A percentile compares a stretch with the other conserved stretches of the same genome.
phyloP scores from a whole-genome alignment of 2,797 vertebrate genomes.

The Bucorvus abyssinicus region DNA sequence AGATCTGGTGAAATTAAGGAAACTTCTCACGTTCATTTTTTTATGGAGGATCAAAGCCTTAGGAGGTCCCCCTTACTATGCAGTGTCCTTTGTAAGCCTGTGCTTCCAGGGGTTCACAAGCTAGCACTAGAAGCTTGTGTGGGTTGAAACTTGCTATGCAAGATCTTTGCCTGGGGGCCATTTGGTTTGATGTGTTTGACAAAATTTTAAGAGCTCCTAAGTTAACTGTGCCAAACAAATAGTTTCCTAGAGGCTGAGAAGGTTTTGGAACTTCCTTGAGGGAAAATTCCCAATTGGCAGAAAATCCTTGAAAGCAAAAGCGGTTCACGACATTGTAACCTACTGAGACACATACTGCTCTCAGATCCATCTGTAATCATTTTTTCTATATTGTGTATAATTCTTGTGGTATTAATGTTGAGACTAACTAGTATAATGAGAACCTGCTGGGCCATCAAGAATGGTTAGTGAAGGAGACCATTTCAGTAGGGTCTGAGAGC shows the following conservation, averaged over 20 bases:
- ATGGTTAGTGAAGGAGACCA: not conserved
- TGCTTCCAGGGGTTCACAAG: conserved; percentile 46
- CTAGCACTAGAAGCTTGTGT: conserved; percentile 47
- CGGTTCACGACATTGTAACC: not conserved
- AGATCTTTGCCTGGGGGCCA: conserved; percentile 25
- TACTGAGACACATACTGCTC: not conserved
- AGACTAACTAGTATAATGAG: not conserved
- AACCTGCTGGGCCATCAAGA: not conserved
- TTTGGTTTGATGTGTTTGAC: conserved; percentile 65
- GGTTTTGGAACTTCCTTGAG: conserved; percentile 41
- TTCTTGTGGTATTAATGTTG: not conserved
- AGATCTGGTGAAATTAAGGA: not conserved
- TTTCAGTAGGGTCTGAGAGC: not conserved
- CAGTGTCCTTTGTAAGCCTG: not conserved
- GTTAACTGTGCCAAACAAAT: conserved; percentile 42
- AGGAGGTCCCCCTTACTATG: not conserved
- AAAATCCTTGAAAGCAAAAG: conserved; percentile 30
- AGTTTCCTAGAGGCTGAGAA: conserved; percentile 32
- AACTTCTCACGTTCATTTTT: not conserved
- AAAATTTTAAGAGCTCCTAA: conserved; percentile 42
- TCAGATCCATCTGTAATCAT: not conserved
- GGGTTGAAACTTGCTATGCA: conserved; percentile 55
- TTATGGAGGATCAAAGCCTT: not conserved
- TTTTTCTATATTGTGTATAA: not conserved
- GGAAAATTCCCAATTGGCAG: conserved; percentile 54